Percentiles rank a stretch among this genome's conserved stretches.
Evolutionary conservation across 2,888 invertebrate species (phyloP).

Genomic region (Xanthorhoe designata): DNA sequence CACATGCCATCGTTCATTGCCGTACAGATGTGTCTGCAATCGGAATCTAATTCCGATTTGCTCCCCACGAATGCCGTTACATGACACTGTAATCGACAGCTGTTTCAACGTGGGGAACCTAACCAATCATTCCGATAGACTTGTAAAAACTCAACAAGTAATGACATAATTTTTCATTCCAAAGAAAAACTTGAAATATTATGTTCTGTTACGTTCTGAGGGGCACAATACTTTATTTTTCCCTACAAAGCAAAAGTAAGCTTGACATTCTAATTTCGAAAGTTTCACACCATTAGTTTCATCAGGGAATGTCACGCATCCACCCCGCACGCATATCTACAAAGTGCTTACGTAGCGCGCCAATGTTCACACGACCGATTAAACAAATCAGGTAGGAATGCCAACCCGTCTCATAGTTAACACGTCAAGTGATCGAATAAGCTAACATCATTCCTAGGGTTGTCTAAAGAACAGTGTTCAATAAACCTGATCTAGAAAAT

Average conservation of each 20-base stretch:
- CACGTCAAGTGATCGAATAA: constrained; percentile 33
- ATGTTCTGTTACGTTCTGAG: not conserved
- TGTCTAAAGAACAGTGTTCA: constrained; percentile 27
- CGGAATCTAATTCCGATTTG: constrained; percentile 70
- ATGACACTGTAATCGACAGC: constrained; percentile 62
- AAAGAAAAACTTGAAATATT: not conserved
- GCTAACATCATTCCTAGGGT: constrained; percentile 24
- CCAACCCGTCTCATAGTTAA: constrained; percentile 32
- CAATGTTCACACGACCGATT: constrained; percentile 44
- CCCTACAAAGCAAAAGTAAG: constrained; percentile 16
- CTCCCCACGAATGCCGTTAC: constrained; percentile 59
- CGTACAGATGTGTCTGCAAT: constrained; percentile 70
- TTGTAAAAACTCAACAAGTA: not conserved
- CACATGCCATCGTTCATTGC: constrained; percentile 69
- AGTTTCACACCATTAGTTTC: constrained; percentile 28
- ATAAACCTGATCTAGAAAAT: constrained; percentile 44
- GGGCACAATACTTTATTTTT: not conserved
- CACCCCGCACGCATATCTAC: constrained; percentile 30
- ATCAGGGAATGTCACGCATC: constrained; percentile 32
- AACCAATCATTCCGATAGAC: not conserved
- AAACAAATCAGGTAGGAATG: constrained; percentile 41
- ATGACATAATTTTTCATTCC: not conserved
- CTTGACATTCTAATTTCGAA: constrained; percentile 29
- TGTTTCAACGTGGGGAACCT: constrained; percentile 13
- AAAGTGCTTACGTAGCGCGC: constrained; percentile 35